A percentile compares a stretch with the other conserved stretches of the same genome.
Conservation (phyloP, 2,888 invertebrate species). For the Caenorhabditis angaria region DNA sequence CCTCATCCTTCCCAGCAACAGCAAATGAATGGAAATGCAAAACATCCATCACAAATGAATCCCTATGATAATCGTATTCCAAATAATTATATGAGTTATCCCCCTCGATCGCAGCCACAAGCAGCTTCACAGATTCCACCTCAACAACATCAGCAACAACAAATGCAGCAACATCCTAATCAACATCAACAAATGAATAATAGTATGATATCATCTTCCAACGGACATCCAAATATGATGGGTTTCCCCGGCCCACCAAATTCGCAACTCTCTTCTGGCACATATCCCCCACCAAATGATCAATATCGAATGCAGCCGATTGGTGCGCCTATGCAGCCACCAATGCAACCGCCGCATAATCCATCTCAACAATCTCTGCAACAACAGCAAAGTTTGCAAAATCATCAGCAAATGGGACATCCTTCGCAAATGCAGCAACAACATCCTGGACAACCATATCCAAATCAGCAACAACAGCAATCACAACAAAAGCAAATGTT, state of each 20-base stretch:
- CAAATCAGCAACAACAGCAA: neutral
- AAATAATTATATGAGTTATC: neutral
- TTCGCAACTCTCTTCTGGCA: neutral
- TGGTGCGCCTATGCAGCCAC: neutral
- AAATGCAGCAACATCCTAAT: neutral
- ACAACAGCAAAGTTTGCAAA: neutral
- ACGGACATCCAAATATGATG: conserved; percentile 5
- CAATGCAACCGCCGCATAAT: too few relatives aligned
- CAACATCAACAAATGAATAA: neutral
- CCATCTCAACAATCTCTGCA: neutral
- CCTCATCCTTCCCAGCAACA: too few relatives aligned
- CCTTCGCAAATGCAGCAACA: conserved; percentile 2
- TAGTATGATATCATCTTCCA: neutral
- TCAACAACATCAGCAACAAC: neutral
- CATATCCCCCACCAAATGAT: neutral
- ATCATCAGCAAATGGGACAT: neutral
- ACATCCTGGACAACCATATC: neutral
- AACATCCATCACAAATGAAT: neutral
- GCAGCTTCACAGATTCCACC: neutral
- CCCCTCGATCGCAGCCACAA: neutral
- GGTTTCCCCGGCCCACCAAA: neutral
- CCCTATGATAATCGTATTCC: neutral
- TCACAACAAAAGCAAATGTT: neutral
- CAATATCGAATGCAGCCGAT: neutral
- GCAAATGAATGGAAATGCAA: neutral